Evolutionary conservation across 2,888 invertebrate species (phyloP), one percentile per base, ranked within the genome.

Genomic region (Drosophila emarginata): DNA sequence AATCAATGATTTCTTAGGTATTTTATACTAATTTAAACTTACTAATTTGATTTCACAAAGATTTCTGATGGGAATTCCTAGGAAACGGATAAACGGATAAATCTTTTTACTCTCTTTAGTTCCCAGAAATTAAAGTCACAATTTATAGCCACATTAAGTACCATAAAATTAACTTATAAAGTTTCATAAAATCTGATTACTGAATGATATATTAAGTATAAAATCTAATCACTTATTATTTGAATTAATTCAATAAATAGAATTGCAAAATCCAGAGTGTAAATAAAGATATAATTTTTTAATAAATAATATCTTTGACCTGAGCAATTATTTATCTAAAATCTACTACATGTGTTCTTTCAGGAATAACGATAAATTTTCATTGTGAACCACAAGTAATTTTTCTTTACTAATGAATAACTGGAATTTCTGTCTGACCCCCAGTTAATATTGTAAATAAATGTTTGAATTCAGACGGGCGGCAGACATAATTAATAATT

Each of bases 401-500:
- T 45, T 45, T 45, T 45, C 45, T 21, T 45, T 4, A 45, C 45
- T 45, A 45, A 45, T 45, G 45, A 45, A 45, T 45, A 45, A 45
- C 45, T 45, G 21, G 18, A 45, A 45, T 21, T 45, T 45, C 18
- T 28, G 39, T 39, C 28, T 50, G 11, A 21, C 12, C 36, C 11
- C 37, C 21, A 4, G 45, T 11, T 45, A 45, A 45, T 18, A 21
- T 45, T 45, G 21, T 14, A 45, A 21, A 45, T 45, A 45, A 45
- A 21, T 45, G 45, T 45, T 45, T 9, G 21, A 45, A 45, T 21
- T 11, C 45, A 21, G 18, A 45, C 83, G 82, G 68, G 36, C 74
- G 12, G 21, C 11, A 45, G 71, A 77, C 87, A 82, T 71, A 75
- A 88, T 84, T 88, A 88, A 84, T 84, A 88, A 84, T 81, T 88